These are phyloP conservation scores for Stichopus chloronotus DNA, from an alignment of 35 echinoderm and acorn worm species.

Conservation along the genomic window DNA sequence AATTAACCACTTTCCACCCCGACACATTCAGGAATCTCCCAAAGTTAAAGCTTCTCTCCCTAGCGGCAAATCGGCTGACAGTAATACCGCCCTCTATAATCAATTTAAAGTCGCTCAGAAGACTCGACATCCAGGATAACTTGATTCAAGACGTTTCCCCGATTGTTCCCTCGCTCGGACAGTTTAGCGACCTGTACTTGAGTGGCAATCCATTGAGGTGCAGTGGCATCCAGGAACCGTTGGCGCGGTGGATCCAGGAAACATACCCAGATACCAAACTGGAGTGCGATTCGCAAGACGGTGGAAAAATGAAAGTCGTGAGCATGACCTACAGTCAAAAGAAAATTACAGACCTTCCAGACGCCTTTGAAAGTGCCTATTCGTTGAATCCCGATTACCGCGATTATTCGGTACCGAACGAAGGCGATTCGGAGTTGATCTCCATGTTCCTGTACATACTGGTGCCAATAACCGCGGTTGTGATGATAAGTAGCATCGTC, in stretches of 20 bases:
- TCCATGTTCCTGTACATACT: neutral
- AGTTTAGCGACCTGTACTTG: constrained; percentile 3
- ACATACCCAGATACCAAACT: neutral
- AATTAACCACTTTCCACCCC: neutral
- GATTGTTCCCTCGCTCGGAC: constrained; percentile 22
- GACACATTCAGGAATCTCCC: neutral
- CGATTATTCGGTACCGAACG: neutral
- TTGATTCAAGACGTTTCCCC: neutral
- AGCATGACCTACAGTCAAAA: neutral
- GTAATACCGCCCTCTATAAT: neutral
- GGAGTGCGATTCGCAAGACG: constrained; percentile 19
- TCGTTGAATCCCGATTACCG: neutral
- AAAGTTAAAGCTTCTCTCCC: neutral
- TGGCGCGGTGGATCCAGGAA: neutral
- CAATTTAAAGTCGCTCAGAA: neutral
- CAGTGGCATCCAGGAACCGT: neutral
- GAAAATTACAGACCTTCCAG: neutral
- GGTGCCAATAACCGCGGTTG: neutral
- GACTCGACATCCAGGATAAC: neutral
- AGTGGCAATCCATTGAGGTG: constrained; percentile 21
- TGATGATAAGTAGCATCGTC: constrained; percentile 23
- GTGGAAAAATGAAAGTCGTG: neutral
- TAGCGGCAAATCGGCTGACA: neutral
- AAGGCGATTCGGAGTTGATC: neutral
- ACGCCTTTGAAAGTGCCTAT: no score